These are phyloP conservation scores for Girardia tigrina DNA, from an alignment of 2,888 invertebrate species.

Conservation along the genomic window DNA sequence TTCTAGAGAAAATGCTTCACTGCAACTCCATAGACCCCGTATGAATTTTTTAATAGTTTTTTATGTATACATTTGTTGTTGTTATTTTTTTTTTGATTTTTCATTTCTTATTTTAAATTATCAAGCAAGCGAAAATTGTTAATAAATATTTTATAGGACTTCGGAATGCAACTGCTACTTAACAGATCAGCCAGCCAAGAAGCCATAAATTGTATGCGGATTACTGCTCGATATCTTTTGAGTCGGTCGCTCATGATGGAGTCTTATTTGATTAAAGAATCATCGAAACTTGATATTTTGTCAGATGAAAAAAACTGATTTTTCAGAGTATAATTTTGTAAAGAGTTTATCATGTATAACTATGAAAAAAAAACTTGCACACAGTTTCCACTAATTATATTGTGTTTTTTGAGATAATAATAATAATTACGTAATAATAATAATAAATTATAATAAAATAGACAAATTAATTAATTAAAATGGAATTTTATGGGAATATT, in stretches of 20 bases:
- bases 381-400: no score
- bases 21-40: slow-evolving; percentile 15
- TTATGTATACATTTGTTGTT: no score
- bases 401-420: no score
- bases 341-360: slow-evolving; percentile 15
- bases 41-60: neutral
- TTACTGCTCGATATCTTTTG: slow-evolving; percentile 9
- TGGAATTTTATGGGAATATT: no score
- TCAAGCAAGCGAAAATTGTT: neutral
- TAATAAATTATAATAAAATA: no score
- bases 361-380: no score
- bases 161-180: slow-evolving; percentile 20
- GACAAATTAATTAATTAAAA: no score
- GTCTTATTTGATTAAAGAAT: slow-evolving; percentile 8
- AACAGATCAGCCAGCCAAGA: slow-evolving; percentile 23
- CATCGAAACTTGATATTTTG: neutral
- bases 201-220: slow-evolving; percentile 5
- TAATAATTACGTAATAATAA: no score
- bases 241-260: neutral
- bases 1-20: slow-evolving; percentile 9
- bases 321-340: slow-evolving; percentile 17
- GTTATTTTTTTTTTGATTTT: neutral
- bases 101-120: neutral
- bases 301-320: neutral
- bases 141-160: slow-evolving; percentile 23